These are phyloP conservation scores for Ellobius talpinus DNA, from an alignment of 2,113 vertebrate genomes.

Conservation along the genomic window DNA sequence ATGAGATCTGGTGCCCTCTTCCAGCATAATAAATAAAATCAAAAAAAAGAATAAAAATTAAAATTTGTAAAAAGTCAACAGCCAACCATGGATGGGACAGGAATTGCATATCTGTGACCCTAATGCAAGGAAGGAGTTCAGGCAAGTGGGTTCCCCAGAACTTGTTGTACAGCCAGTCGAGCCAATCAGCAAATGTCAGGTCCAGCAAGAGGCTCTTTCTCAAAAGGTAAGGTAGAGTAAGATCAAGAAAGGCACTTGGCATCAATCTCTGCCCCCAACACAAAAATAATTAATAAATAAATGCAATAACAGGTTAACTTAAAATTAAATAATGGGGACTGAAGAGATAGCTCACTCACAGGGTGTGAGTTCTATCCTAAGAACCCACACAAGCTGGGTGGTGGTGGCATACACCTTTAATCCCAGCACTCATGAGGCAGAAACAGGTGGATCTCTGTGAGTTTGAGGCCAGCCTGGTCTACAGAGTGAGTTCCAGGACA, in stretches of 20 bases:
- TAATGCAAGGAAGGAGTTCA: not conserved
- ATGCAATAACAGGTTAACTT: not conserved
- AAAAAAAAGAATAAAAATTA: too few species aligned
- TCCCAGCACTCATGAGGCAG: too few species aligned
- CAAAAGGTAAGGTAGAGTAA: not conserved
- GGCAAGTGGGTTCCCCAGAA: not conserved
- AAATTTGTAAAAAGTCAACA: too few species aligned
- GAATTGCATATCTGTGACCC: not conserved
- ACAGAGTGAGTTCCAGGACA: too few species aligned
- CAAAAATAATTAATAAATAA: not conserved
- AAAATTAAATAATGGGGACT: not conserved
- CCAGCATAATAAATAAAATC: too few species aligned
- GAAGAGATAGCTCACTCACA: not conserved
- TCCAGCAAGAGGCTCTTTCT: not conserved
- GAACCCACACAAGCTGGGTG: not conserved
- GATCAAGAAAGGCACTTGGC: not conserved
- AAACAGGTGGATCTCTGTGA: too few species aligned
- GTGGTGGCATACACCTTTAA: too few species aligned
- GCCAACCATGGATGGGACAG: too few species aligned
- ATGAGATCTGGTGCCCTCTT: too few species aligned
- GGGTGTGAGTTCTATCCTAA: not conserved
- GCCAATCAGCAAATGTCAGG: not conserved
- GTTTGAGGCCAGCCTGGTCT: too few species aligned
- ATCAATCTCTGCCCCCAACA: not conserved
- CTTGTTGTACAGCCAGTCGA: too few species aligned